Percentiles rank a stretch among this genome's conserved stretches.
Conservation (phyloP, 1,140 invertebrate species). For the Gerris buenoi region DNA sequence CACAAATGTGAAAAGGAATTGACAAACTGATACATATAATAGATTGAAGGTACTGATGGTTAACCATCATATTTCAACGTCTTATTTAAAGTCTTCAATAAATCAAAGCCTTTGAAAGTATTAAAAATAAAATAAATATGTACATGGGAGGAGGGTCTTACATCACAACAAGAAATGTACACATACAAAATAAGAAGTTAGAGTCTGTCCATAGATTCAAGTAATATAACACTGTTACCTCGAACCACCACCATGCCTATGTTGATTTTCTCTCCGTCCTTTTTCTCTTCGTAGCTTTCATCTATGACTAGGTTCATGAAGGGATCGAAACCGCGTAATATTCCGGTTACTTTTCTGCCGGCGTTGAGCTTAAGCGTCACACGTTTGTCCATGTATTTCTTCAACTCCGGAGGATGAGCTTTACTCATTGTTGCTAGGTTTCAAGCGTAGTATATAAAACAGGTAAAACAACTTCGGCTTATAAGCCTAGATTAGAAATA, state of each 20-base stretch:
- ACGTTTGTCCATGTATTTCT: conserved; percentile 16
- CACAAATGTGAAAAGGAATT: too few relatives aligned
- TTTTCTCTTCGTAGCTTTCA: conserved; percentile 79
- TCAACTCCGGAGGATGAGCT: conserved; percentile 17
- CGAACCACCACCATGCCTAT: conserved; percentile 9
- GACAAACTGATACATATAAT: too few relatives aligned
- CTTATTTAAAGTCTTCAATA: too few relatives aligned
- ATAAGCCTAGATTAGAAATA: too few relatives aligned
- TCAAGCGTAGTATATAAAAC: background rate
- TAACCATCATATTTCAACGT: too few relatives aligned
- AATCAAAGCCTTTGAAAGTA: too few relatives aligned
- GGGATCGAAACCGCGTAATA: conserved; percentile 93
- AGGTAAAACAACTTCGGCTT: too few relatives aligned
- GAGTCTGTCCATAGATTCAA: conserved; percentile 8
- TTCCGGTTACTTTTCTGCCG: conserved; percentile 75
- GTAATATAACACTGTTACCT: conserved; percentile 2
- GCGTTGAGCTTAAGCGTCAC: conserved; percentile 65
- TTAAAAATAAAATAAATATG: too few relatives aligned
- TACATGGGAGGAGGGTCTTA: too few relatives aligned
- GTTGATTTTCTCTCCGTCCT: conserved; percentile 31
- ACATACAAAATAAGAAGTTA: too few relatives aligned
- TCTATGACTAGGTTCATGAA: conserved; percentile 98
- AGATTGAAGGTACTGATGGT: too few relatives aligned
- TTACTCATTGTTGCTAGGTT: conserved; percentile 13
- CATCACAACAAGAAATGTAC: too few relatives aligned